A percentile compares a stretch with the other conserved stretches of the same genome.
Evolutionary conservation across 2,888 invertebrate genomes (phyloP).

Genomic region (Dicranocentrus wangi): DNA sequence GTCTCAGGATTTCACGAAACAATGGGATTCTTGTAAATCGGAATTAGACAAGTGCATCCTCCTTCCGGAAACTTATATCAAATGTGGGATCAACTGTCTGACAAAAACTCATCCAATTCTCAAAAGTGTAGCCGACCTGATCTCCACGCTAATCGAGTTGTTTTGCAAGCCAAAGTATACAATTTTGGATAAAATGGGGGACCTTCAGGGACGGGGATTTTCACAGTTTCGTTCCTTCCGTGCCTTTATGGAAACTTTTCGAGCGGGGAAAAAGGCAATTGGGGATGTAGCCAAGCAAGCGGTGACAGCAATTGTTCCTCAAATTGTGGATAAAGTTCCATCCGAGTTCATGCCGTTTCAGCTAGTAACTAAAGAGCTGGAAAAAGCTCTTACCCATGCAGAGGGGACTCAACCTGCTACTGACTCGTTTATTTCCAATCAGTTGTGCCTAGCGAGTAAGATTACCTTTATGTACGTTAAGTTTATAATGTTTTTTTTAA

Average conservation of each 20-base stretch:
- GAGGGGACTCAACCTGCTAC: background rate
- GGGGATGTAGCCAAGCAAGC: slow-evolving; percentile 1
- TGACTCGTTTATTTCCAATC: slow-evolving; percentile 9
- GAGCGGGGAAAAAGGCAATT: background rate
- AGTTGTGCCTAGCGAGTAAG: slow-evolving; percentile 23
- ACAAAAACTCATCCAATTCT: slow-evolving; percentile 1
- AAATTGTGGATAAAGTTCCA: slow-evolving; percentile 20
- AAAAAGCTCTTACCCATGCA: background rate
- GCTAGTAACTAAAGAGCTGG: background rate
- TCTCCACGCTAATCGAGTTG: background rate
- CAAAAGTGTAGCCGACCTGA: background rate
- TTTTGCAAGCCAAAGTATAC: slow-evolving; percentile 32
- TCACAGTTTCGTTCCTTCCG: background rate
- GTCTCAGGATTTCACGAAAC: background rate
- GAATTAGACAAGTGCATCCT: slow-evolving; percentile 1
- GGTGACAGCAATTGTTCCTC: slow-evolving; percentile 14
- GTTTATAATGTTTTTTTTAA: background rate
- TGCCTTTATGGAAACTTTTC: slow-evolving; percentile 13
- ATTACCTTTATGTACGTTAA: background rate
- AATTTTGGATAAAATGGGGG: slow-evolving; percentile 18
- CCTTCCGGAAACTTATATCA: slow-evolving; percentile 1
- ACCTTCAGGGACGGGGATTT: background rate
- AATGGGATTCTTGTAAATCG: slow-evolving; percentile 20
- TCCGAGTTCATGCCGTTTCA: slow-evolving; percentile 39
- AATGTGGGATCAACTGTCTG: slow-evolving; percentile 36